Evolutionary conservation across 2,888 invertebrate species (phyloP).

Genomic region (Torymus tubicola): DNA sequence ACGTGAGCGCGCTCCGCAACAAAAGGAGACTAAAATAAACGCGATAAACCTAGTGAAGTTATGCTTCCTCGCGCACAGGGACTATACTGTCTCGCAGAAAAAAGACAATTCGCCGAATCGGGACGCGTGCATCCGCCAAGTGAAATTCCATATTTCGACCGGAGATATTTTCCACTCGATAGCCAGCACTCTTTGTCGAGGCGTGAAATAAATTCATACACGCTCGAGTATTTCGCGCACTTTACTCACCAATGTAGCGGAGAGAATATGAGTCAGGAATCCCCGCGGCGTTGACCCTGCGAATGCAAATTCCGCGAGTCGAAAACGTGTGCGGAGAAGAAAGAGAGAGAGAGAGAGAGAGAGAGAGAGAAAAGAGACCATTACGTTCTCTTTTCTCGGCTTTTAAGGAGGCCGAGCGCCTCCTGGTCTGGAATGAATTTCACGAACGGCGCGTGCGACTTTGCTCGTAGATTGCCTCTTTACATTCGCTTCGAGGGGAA

Average conservation of each 20-base stretch:
- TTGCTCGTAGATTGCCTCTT: constrained; percentile 6
- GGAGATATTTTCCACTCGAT: constrained; percentile 48
- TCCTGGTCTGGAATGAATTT: constrained; percentile 37
- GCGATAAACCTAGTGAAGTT: too few relatives aligned
- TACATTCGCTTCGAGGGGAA: constrained; percentile 1
- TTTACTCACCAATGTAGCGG: too few relatives aligned
- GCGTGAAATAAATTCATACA: constrained; percentile 23
- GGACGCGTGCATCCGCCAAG: not conserved
- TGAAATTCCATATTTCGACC: constrained; percentile 26
- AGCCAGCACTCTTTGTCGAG: not conserved
- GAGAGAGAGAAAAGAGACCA: not conserved
- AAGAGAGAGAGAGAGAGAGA: too few relatives aligned
- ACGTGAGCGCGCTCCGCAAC: too few relatives aligned
- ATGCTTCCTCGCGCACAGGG: too few relatives aligned
- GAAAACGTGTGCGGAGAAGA: not conserved
- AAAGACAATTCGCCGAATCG: not conserved
- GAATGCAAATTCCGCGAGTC: not conserved
- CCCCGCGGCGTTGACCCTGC: not conserved
- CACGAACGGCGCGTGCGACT: constrained; percentile 1
- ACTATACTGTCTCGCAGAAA: too few relatives aligned
- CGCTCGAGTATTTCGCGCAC: too few relatives aligned
- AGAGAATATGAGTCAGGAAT: not conserved
- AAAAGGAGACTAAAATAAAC: too few relatives aligned
- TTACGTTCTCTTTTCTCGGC: too few relatives aligned
- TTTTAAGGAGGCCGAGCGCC: too few relatives aligned